Percentiles rank a stretch among this genome's conserved stretches.
These are phyloP conservation scores for Pristionchus entomophagus DNA, from an alignment of 2,888 invertebrate genomes.

Conservation along the genomic window DNA sequence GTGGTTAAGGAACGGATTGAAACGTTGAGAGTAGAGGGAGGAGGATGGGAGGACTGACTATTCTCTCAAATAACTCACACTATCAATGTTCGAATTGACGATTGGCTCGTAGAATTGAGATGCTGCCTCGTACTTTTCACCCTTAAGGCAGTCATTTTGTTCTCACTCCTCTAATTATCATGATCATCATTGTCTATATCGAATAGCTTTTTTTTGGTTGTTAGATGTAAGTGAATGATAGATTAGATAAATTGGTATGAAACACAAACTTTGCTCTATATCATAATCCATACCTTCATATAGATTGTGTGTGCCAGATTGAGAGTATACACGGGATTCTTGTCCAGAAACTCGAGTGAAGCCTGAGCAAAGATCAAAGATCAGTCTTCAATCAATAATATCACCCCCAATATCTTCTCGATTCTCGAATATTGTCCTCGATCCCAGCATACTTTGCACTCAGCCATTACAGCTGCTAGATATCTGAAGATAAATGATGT, in stretches of 20 bases:
- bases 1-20: not conserved
- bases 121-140: conserved; percentile 97
- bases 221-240: not conserved
- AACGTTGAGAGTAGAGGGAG: not conserved
- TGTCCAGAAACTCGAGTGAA: conserved; percentile 90
- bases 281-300: conserved; percentile 84
- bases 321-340: conserved; percentile 95
- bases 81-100: conserved; percentile 93
- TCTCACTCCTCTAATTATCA: too few species aligned
- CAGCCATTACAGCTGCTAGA: conserved; percentile 98
- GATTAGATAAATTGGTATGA: not conserved
- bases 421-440: conserved; percentile 94
- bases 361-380: conserved; percentile 34
- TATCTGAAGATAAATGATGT: too few species aligned
- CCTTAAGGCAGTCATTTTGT: too few species aligned
- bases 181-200: too few species aligned
- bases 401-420: conserved; percentile 65
- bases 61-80: conserved; percentile 77
- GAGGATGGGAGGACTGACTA: too few species aligned
- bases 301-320: conserved; percentile 98
- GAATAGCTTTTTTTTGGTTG: too few species aligned
- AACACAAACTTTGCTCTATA: not conserved
- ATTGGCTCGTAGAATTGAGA: conserved; percentile 98
- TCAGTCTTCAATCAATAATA: not conserved
- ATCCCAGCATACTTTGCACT: conserved; percentile 97